Percentiles rank a stretch among this genome's conserved stretches.
phyloP scores from a whole-genome alignment of 2,797 vertebrate species.

The Spinus olivaceus region DNA sequence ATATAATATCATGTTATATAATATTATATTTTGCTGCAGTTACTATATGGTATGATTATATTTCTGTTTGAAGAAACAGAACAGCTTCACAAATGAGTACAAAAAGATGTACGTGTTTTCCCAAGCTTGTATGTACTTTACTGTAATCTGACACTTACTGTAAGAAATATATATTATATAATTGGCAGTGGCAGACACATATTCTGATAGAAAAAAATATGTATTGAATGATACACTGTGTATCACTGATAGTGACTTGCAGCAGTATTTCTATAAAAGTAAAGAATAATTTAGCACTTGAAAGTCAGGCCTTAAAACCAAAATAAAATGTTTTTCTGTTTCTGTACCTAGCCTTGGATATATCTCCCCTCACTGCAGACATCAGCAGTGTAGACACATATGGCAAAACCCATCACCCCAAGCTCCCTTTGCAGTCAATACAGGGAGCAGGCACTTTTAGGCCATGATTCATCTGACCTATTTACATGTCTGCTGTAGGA shows the following conservation, averaged over 20 bases:
- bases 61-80: background rate
- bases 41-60: background rate
- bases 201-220: background rate
- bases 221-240: background rate
- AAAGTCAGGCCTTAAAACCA: background rate
- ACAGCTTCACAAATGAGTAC: background rate
- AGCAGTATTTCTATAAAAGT: background rate
- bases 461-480: conserved; percentile 70
- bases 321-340: conserved; percentile 14
- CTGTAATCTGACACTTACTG: background rate
- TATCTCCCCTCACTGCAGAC: background rate
- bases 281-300: background rate
- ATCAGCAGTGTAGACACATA: background rate
- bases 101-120: background rate
- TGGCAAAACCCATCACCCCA: conserved; percentile 14
- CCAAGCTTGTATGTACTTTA: background rate
- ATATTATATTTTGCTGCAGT: background rate
- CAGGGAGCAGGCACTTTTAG: conserved; percentile 57
- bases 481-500: conserved; percentile 61
- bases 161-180: background rate
- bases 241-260: background rate
- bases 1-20: too few species aligned
- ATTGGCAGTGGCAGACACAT: background rate
- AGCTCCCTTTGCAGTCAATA: conserved; percentile 36
- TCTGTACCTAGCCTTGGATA: background rate